Conservation (phyloP, 2,797 vertebrate species). For the Squalus acanthias region DNA sequence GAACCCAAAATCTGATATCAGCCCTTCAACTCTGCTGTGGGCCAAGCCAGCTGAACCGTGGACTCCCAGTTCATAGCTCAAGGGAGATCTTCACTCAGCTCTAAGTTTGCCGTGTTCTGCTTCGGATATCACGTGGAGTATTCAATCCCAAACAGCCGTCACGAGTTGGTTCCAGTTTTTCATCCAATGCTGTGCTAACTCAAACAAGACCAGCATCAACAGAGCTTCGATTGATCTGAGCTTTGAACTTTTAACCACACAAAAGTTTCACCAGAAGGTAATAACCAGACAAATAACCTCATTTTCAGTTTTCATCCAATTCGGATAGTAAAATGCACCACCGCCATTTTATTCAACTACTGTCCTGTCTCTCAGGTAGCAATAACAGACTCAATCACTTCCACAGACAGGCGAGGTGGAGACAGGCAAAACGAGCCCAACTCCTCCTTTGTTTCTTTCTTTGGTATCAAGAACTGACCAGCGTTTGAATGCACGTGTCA, state of each 20-base stretch:
- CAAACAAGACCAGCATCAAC: background rate
- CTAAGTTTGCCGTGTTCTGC: background rate
- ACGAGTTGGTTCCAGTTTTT: background rate
- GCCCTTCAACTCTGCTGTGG: background rate
- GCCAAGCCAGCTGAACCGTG: background rate
- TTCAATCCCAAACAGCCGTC: background rate
- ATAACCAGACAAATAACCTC: background rate
- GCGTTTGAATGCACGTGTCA: background rate
- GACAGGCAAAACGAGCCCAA: background rate
- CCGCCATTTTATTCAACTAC: too few species aligned
- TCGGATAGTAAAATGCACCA: background rate
- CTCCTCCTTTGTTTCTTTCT: background rate
- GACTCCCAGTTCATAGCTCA: background rate
- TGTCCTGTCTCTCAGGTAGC: too few species aligned
- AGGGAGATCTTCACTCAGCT: background rate
- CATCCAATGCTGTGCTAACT: background rate
- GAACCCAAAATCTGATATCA: background rate
- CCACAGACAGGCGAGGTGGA: background rate
- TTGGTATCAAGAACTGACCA: background rate
- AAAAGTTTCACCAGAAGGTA: background rate
- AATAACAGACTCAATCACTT: background rate
- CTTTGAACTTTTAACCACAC: background rate
- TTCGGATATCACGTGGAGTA: background rate
- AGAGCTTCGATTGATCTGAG: background rate
- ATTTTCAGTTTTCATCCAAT: background rate